Conservation (phyloP, 23 tunicate species). For the Botrylloides violaceus region DNA sequence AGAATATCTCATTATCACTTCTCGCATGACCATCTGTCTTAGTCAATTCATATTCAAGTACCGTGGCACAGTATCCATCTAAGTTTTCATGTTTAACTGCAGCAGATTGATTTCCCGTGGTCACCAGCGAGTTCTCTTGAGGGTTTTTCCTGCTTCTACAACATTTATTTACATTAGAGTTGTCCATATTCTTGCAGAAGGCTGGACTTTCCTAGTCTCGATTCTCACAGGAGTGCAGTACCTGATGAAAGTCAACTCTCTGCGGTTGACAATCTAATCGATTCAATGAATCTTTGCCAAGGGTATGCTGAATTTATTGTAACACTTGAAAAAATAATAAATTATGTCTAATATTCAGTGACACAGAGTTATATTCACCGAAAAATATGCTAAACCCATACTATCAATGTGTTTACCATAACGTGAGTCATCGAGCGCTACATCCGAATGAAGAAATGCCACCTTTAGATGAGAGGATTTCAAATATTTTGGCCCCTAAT, state of each 20-base stretch:
- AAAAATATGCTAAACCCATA: conserved; percentile 57
- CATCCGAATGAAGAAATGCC: conserved; percentile 12
- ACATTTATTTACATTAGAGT: no score
- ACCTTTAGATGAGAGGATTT: background rate
- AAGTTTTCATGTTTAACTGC: no score
- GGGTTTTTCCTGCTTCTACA: no score
- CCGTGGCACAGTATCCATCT: no score
- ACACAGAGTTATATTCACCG: conserved; percentile 31
- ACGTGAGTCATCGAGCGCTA: conserved; percentile 35
- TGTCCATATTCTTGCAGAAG: no score
- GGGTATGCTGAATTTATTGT: background rate
- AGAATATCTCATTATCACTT: no score
- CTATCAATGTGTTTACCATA: conserved; percentile 47
- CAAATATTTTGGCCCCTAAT: conserved; percentile 10
- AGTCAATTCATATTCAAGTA: no score
- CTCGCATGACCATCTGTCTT: no score
- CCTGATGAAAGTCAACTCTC: conserved; percentile 25
- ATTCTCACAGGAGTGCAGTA: conserved; percentile 6
- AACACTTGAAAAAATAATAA: background rate
- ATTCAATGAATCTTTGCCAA: conserved; percentile 31
- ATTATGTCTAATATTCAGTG: background rate
- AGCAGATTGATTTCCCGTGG: no score
- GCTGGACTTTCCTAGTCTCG: conserved; percentile 37
- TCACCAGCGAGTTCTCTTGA: no score
- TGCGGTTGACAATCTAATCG: conserved; percentile 33